Conservation (phyloP, 2,113 vertebrate species). For the Trogon melanurus region DNA sequence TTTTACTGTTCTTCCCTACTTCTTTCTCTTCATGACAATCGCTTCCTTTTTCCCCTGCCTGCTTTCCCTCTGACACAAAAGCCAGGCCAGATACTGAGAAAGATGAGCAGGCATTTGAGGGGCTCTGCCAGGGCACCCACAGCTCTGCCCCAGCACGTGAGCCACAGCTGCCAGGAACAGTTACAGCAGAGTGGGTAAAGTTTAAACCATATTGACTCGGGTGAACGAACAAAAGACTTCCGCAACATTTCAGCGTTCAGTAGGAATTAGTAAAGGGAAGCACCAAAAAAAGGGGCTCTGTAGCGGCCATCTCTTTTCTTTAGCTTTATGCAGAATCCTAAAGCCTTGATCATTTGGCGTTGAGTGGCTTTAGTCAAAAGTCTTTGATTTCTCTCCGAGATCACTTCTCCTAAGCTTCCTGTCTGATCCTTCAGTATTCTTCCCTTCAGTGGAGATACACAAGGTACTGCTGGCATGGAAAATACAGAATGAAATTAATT, state of each 20-base stretch:
- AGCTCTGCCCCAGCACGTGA: background rate
- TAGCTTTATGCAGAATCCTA: background rate
- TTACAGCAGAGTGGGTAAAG: background rate
- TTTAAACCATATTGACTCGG: background rate
- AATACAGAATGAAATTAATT: background rate
- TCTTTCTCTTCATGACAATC: background rate
- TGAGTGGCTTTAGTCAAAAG: slow-evolving; percentile 10
- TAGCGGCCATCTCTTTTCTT: background rate
- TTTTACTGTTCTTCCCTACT: slow-evolving; percentile 9
- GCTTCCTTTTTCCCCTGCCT: slow-evolving; percentile 25
- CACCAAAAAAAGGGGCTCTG: background rate
- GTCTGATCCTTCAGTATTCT: background rate
- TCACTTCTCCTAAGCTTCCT: slow-evolving; percentile 12
- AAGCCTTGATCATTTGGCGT: slow-evolving; percentile 32
- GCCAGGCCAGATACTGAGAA: slow-evolving; percentile 11
- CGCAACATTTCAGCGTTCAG: background rate
- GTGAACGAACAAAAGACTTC: background rate
- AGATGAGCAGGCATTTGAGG: slow-evolving; percentile 30
- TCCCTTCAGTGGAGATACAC: background rate
- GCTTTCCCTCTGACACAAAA: slow-evolving; percentile 57
- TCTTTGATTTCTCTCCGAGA: slow-evolving; percentile 43
- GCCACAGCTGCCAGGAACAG: background rate
- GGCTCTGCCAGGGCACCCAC: background rate
- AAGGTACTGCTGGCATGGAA: background rate
- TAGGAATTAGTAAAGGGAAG: background rate